Evolutionary conservation across 2,797 vertebrate species (phyloP), one percentile per base, ranked within the genome.

Genomic region (Paguma larvata): DNA sequence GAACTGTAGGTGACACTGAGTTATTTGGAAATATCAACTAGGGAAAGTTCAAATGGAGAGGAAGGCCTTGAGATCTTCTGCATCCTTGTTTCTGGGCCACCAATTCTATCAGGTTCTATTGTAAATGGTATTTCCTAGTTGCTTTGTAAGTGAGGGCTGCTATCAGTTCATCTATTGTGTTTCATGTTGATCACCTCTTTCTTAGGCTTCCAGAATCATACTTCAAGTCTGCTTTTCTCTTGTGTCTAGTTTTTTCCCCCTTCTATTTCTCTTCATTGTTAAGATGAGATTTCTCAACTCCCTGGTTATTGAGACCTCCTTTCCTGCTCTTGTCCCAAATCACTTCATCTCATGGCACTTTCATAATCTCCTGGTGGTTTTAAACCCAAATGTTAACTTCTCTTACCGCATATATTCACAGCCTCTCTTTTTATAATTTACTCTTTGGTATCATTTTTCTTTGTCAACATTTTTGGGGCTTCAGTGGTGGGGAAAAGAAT

Each of bases 1-100:
- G 99, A 99, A 99, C 99, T 72, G 99, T 99, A 99, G 19, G 98
- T 99, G 70, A 25, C 79, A 72, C 23, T 63, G 27, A 90, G 3
- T 32, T 83, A 77, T 89, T 93, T 86, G 89, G 38, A 95, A 91
- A 68, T 92, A 44, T 32, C 46, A 13, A 9, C 59, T 68, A 48
- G 63, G 72, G 34, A 62, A 94, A 89, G 44, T 72, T 38, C 53
- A 44, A n/a, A 11, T n/a, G n/a, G 34, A 56, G n/a, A 82, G 59
- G 63, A 68, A 85, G 62, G 72, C 7, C 30, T 34, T 62, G 70
- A 68, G 30, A 59, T 82, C 21, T 18, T 18, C 30, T 80, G 53
- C 8, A 25, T 77, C 27, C 59, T 56, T 59, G 41, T 14, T 62
- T 79, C 62, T 73, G 9, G 73, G 48, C 41, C 86, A n/a, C 18